Evolutionary conservation across 2,797 vertebrate species (phyloP).

Genomic region (Esox lucius): DNA sequence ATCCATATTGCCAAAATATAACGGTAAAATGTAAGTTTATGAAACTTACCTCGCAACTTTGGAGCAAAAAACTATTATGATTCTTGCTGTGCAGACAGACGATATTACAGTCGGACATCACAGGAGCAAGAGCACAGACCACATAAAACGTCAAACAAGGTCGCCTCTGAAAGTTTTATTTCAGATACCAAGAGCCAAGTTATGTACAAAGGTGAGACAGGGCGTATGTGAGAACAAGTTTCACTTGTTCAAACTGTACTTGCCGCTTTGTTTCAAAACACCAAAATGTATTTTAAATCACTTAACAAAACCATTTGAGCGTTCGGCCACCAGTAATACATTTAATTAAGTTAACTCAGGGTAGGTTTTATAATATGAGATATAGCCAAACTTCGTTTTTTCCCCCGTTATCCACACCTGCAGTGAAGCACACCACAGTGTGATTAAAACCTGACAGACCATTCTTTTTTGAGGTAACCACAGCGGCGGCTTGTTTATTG

Average conservation of each 20-base stretch:
- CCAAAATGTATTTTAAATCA: constrained; percentile 62
- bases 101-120: constrained; percentile 57
- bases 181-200: background rate
- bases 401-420: too few relatives aligned
- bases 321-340: background rate
- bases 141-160: background rate
- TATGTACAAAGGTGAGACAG: background rate
- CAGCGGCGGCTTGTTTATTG: too few relatives aligned
- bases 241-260: background rate
- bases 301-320: constrained; percentile 31
- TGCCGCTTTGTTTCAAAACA: constrained; percentile 53
- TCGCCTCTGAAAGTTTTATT: background rate
- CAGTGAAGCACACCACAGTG: too few relatives aligned
- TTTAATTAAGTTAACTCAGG: background rate
- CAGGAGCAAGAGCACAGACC: constrained; percentile 7
- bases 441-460: too few relatives aligned
- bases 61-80: constrained; percentile 8
- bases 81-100: constrained; percentile 12
- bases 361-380: too few relatives aligned
- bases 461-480: too few relatives aligned
- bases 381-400: too few relatives aligned
- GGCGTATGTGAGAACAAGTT: background rate
- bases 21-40: too few relatives aligned
- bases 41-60: constrained; percentile 58
- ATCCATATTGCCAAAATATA: too few relatives aligned